phyloP scores from a whole-genome alignment of 2,113 vertebrate species.

The Cariama cristata region DNA sequence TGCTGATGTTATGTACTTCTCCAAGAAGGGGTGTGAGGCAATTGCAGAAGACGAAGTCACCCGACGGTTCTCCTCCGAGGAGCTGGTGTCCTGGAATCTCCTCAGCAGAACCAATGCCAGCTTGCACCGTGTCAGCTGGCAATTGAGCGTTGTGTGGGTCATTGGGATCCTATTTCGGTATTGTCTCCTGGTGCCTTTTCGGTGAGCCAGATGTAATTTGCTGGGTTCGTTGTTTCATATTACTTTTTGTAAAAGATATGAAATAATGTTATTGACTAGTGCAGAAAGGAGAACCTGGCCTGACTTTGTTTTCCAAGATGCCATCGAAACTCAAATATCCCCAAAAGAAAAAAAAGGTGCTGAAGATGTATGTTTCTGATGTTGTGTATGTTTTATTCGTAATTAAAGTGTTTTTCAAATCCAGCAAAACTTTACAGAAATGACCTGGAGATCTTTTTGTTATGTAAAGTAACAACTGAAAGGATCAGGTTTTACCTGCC shows the following conservation, averaged over 20 bases:
- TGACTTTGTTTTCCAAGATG: background rate
- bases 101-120: slow-evolving; percentile 90
- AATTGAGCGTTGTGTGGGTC: slow-evolving; percentile 86
- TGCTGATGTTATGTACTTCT: slow-evolving; percentile 88
- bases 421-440: background rate
- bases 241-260: background rate
- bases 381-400: background rate
- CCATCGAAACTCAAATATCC: background rate
- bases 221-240: accelerated
- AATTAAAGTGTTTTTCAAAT: background rate
- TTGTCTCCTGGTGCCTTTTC: slow-evolving; percentile 86
- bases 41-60: slow-evolving; percentile 92
- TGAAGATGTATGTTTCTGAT: background rate
- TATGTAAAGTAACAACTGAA: background rate
- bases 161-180: slow-evolving; percentile 86
- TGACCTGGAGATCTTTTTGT: background rate
- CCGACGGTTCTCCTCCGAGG: slow-evolving; percentile 89
- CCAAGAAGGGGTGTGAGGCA: slow-evolving; percentile 87
- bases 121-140: slow-evolving; percentile 85
- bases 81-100: slow-evolving; percentile 92
- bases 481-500: background rate
- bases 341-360: background rate
- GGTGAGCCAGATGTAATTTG: slow-evolving; percentile 72
- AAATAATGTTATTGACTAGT: background rate
- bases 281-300: background rate